These are phyloP conservation scores for Nematostella vectensis DNA, from an alignment of 92 coral and sea anemone species.

Conservation along the genomic window DNA sequence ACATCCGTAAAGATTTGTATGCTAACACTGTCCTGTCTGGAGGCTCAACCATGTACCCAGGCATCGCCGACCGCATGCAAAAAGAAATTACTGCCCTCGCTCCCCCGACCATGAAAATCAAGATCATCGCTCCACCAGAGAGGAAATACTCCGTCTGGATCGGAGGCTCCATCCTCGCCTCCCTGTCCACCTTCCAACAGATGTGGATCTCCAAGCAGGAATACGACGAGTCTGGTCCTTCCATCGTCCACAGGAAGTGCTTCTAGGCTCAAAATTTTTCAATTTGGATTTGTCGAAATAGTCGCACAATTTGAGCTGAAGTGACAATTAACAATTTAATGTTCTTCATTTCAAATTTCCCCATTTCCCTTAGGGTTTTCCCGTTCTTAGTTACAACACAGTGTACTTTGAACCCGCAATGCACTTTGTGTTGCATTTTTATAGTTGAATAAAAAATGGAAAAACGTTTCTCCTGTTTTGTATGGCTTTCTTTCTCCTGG, in stretches of 20 bases:
- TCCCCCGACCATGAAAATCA: conserved; percentile 99
- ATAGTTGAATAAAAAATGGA: too few species aligned
- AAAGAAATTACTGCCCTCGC: conserved; percentile 94
- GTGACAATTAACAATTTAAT: too few species aligned
- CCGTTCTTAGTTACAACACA: neutral
- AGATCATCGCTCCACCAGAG: conserved; percentile 99
- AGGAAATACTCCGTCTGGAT: conserved; percentile 99
- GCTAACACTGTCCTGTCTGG: conserved; percentile 98
- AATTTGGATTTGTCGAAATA: too few species aligned
- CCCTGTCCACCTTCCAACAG: conserved; percentile 99
- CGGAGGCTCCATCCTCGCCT: conserved; percentile 99
- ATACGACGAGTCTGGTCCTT: conserved; percentile 98
- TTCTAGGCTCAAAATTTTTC: conserved; percentile 58
- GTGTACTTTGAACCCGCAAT: neutral
- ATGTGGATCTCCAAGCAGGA: conserved; percentile 99
- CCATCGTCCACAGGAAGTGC: conserved; percentile 98
- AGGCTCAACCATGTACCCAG: conserved; percentile 98
- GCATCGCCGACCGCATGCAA: conserved; percentile 99
- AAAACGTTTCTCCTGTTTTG: too few species aligned
- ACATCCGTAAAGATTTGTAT: conserved; percentile 96
- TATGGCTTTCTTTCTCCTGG: too few species aligned
- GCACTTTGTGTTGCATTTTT: too few species aligned
- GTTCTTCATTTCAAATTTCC: too few species aligned
- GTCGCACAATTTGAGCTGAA: too few species aligned
- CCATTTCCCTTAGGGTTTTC: too few species aligned